Evolutionary conservation across 2,797 vertebrate species (phyloP).

Genomic region (Chrosomus eos): DNA sequence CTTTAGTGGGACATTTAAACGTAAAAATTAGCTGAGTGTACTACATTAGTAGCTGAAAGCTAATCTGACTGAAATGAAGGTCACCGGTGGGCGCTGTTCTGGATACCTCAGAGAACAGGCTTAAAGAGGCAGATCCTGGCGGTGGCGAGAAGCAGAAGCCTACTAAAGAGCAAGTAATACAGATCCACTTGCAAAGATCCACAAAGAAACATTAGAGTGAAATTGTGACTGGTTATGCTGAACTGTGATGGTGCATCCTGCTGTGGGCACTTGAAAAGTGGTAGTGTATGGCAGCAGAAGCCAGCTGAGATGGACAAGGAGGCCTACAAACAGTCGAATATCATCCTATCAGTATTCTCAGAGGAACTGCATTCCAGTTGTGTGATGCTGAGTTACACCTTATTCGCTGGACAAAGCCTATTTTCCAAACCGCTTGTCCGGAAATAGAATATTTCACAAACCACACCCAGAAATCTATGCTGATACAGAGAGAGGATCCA

Average conservation of each 20-base stretch:
- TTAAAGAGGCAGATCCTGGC: slow-evolving; percentile 66
- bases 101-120: slow-evolving; percentile 76
- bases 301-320: slow-evolving; percentile 4
- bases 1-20: neutral
- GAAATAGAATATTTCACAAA: slow-evolving; percentile 57
- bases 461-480: slow-evolving; percentile 74
- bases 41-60: slow-evolving; percentile 50
- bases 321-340: slow-evolving; percentile 41
- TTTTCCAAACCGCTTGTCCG: neutral
- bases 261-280: slow-evolving; percentile 54
- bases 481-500: slow-evolving; percentile 67
- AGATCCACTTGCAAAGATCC: slow-evolving; percentile 56
- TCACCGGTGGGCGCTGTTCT: slow-evolving; percentile 68
- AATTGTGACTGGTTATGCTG: slow-evolving; percentile 78
- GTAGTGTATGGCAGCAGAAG: slow-evolving; percentile 45
- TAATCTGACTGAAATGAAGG: slow-evolving; percentile 67
- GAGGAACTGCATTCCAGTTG: slow-evolving; percentile 69
- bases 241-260: slow-evolving; percentile 69
- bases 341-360: slow-evolving; percentile 67
- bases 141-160: slow-evolving; percentile 56
- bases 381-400: slow-evolving; percentile 72
- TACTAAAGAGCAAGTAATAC: slow-evolving; percentile 66
- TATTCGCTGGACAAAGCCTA: slow-evolving; percentile 71
- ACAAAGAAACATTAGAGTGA: slow-evolving; percentile 69
- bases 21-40: slow-evolving; percentile 64